These are phyloP conservation scores for Peromyscus eremicus DNA, from an alignment of 2,797 vertebrate genomes.

Conservation along the genomic window DNA sequence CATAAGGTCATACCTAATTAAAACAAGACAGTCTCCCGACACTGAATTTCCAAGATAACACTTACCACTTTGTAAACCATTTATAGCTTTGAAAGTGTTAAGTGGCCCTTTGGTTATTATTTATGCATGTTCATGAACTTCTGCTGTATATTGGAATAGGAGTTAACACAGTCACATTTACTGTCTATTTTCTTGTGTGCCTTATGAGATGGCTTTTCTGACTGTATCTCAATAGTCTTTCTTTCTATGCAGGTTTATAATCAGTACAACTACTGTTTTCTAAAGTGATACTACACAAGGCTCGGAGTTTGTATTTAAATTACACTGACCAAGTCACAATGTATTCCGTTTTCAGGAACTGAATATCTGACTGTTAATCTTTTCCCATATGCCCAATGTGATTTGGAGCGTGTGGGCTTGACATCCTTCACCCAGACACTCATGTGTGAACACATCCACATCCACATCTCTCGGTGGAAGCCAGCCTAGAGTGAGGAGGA, in stretches of 20 bases:
- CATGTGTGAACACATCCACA: slow-evolving; percentile 30
- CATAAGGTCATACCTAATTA: slow-evolving; percentile 38
- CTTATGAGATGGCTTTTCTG: slow-evolving; percentile 92
- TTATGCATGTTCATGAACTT: slow-evolving; percentile 91
- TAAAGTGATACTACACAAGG: slow-evolving; percentile 85
- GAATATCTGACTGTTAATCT: slow-evolving; percentile 88
- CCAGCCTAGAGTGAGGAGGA: slow-evolving; percentile 78
- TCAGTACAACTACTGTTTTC: slow-evolving; percentile 89
- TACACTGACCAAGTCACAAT: slow-evolving; percentile 83
- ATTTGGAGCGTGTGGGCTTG: slow-evolving; percentile 46
- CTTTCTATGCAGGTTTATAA: slow-evolving; percentile 92
- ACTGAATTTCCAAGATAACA: slow-evolving; percentile 47
- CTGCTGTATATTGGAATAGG: slow-evolving; percentile 89
- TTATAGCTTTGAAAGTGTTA: slow-evolving; percentile 81
- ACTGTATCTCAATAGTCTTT: slow-evolving; percentile 91
- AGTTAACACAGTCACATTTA: slow-evolving; percentile 93
- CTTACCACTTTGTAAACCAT: slow-evolving; percentile 85
- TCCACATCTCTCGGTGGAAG: slow-evolving; percentile 63
- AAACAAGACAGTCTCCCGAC: slow-evolving; percentile 69
- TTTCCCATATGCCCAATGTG: slow-evolving; percentile 81
- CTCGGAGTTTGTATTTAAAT: slow-evolving; percentile 88
- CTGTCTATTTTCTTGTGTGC: slow-evolving; percentile 94
- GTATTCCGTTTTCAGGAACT: slow-evolving; percentile 82
- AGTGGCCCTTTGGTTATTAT: slow-evolving; percentile 80
- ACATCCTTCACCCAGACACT: slow-evolving; percentile 61